Conservation (phyloP, 2,888 invertebrate genomes). For the Drosophila trichaetosa region DNA sequence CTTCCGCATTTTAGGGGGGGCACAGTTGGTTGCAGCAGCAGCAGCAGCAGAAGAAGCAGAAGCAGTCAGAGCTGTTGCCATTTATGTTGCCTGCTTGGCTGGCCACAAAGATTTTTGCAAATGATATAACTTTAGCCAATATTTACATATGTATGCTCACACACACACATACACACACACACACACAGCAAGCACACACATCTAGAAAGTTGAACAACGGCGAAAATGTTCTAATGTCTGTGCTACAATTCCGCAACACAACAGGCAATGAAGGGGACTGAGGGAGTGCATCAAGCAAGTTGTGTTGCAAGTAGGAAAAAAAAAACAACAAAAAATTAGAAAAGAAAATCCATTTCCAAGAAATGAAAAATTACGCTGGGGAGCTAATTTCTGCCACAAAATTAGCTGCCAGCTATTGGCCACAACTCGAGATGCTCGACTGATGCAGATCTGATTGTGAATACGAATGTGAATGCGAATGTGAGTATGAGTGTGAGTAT, state of each 20-base stretch:
- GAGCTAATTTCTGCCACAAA: conserved; percentile 73
- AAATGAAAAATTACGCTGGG: conserved; percentile 79
- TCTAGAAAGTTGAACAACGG: conserved; percentile 50
- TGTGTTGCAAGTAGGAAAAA: conserved; percentile 47
- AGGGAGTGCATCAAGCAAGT: conserved; percentile 32
- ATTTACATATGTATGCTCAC: conserved; percentile 66
- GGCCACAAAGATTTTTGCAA: conserved; percentile 76
- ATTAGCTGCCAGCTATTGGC: conserved; percentile 75
- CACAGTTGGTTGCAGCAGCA: conserved; percentile 32
- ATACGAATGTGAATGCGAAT: not conserved
- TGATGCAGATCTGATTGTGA: conserved; percentile 40
- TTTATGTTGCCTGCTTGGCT: conserved; percentile 71
- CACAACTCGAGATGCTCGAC: conserved; percentile 14
- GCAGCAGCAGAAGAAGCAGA: conserved; percentile 24
- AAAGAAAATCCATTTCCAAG: conserved; percentile 65
- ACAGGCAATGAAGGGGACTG: not conserved
- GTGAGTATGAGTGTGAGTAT: conserved; percentile 1
- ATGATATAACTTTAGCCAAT: conserved; percentile 76
- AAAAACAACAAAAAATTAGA: not conserved
- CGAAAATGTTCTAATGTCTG: conserved; percentile 63
- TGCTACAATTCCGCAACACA: conserved; percentile 48
- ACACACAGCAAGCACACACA: conserved; percentile 30
- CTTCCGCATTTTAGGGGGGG: conserved; percentile 74
- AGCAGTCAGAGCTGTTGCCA: conserved; percentile 48
- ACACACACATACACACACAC: conserved; percentile 33